Evolutionary conservation across 2,113 vertebrate genomes (phyloP), one percentile per base, ranked within the genome.

Genomic region (Hyperopisus bebe): DNA sequence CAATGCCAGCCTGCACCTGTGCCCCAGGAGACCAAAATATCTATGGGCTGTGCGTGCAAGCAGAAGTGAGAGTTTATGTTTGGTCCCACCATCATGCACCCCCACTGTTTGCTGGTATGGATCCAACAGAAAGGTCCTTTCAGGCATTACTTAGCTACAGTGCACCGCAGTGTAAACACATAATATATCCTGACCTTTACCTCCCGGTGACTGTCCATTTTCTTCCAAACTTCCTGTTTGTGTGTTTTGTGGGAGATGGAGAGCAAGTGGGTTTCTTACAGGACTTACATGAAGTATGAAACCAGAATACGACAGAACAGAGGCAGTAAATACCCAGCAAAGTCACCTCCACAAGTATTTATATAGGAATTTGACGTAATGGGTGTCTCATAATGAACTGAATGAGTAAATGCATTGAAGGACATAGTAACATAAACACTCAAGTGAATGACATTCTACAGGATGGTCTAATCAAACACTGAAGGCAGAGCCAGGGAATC

Each of bases 381-480:
- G 88, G 87, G 70, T 84, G 83, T 86, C 51, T 88, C 53, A 46
- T 39, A 86, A 88, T 53, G 66, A 47, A 89, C 89, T 39, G 31
- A 82, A 83, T 86, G 17, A 47, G 86, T 89, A 87, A 88, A 39
- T 86, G 90, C 80, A 51, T 87, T 51, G 77, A 90, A 58, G 90
- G 90, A 89, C 89, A 91, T 88, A 55, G 55, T 50, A 31, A 58
- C 48, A 55, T 91, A 91, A 91, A 92, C 91, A 92, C 31, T 42
- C 82, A 6, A 86, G 90, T 70, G 66, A 90, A 89, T 91, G 91
- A 88, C 90, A 91, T 89, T 86, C 89, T 50, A 89, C 92, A 92
- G 74, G 66, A 88, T 77, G 90, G 46, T n/a, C 48, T 82, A 50
- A 31, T 89, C 46, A 89, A 80, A 91, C 90, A 90, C 86, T 11